Base-by-base conservation (phyloP, 2,113 vertebrate genomes). In the Charadrius vociferus region DNA sequence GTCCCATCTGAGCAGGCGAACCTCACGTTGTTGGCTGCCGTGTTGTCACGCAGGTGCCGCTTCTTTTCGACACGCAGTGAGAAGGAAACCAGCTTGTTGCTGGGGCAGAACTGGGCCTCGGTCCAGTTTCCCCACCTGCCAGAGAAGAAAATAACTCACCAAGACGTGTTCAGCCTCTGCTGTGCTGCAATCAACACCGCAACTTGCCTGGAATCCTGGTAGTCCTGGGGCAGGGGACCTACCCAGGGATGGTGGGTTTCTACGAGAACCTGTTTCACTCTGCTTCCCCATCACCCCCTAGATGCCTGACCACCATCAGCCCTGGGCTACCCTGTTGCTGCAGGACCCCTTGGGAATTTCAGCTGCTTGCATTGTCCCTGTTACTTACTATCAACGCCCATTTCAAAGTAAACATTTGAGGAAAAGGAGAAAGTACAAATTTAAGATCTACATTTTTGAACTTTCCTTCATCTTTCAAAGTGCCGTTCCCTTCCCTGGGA, bases 111-210 rank as follows among this genome's bases (percentile, higher is more conserved):
- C 67, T 88, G 88, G 2, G 95, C 88, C 61, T 95, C 9, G 1
- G 96, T 95, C 98, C 97, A 98, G 2, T 39, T 34, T 21, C 98
- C 97, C 97, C 97, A 98, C 41, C 97, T 98, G 62, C 16, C 77
- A 84, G 61, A 61, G 49, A 68, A 43, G 18, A 83, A 71, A 74
- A 70, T 11, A 63, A 19, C 20, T 72, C 4, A 3, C 3, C 9
- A 23, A 77, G 63, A 21, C 0, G 3, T 55, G 16, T 55, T 65
- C n/a, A 87, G 43, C 37, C 53, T n/a, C 67, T 90, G 78, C 58
- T 72, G 49, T 24, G n/a, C 39, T 71, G 47, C n/a, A 63, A 1
- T 36, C 41, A 81, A 19, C 36, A 37, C 12, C 0, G 0, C 26
- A 56, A 15, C 10, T 18, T 5, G 1, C 21, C n/a, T 6, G 1